Evolutionary conservation across 2,797 vertebrate species (phyloP), one percentile per base, ranked within the genome.

Genomic region (Channa striata): DNA sequence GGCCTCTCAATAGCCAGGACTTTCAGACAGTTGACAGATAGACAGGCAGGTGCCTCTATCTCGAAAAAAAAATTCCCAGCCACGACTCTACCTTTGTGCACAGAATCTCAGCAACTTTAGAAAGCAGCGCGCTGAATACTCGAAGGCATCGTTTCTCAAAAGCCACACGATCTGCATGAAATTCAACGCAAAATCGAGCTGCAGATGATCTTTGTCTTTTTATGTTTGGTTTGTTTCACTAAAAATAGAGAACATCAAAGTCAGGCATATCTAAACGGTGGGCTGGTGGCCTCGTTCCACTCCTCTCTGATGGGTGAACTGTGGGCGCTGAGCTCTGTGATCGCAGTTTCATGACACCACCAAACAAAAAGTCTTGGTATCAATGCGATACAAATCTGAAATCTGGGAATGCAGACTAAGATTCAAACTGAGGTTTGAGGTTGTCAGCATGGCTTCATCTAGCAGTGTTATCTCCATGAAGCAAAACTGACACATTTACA

Each of bases 1-100:
- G 52, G 11, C 30, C 40, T 60, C 37, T 14, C 42, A 82, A 63
- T 42, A 33, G 59, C 21, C 72, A 73, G 0, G 36, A 40, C 48
- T 44, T 10, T 23, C 58, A 78, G 72, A 75, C 72, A 64, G n/a
- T 36, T 46, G 47, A 19, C 52, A 72, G 61, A 56, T 51, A 72
- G 53, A 53, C 42, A 50, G 13, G 21, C 2, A 39, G 3, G 40
- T 60, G 33, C 19, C 33, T 34, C 1, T 0, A 9, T 48, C 39
- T 57, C 13, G 37, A n/a, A 51, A 52, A 64, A n/a, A n/a, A n/a
- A n/a, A n/a, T n/a, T n/a, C n/a, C n/a, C n/a, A n/a, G n/a, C n/a
- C n/a, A n/a, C n/a, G n/a, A n/a, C n/a, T n/a, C n/a, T n/a, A n/a
- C n/a, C n/a, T n/a, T n/a, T n/a, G n/a, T n/a, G n/a, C n/a, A n/a